These are phyloP conservation scores for Cherax destructor DNA, from an alignment of 1,140 invertebrate species.

Conservation along the genomic window DNA sequence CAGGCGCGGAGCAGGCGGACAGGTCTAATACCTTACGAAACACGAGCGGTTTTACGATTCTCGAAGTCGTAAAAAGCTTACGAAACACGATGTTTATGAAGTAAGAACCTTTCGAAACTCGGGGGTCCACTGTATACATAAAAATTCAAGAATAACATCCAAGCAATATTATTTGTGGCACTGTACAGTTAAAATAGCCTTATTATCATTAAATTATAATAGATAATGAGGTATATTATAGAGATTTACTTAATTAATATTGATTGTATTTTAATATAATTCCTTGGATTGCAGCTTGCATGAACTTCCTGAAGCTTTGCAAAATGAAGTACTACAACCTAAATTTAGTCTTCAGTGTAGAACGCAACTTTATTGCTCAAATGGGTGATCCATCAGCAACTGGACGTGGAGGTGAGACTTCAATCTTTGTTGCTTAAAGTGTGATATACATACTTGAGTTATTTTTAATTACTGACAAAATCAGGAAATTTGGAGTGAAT, in stretches of 20 bases:
- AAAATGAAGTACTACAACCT: conserved; percentile 99
- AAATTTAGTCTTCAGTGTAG: conserved; percentile 94
- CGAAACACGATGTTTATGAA: too few relatives aligned
- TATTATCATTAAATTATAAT: neutral
- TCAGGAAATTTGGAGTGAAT: too few relatives aligned
- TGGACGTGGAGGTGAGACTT: conserved; percentile 78
- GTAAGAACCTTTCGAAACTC: too few relatives aligned
- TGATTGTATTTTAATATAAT: neutral
- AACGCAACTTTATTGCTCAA: conserved; percentile 85
- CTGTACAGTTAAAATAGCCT: too few relatives aligned
- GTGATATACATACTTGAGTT: neutral
- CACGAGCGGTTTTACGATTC: too few relatives aligned
- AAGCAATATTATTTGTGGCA: too few relatives aligned
- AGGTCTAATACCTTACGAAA: too few relatives aligned
- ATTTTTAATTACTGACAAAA: too few relatives aligned
- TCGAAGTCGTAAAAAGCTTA: too few relatives aligned
- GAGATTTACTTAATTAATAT: neutral
- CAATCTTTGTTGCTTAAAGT: neutral
- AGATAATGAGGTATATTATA: neutral
- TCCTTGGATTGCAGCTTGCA: conserved; percentile 82
- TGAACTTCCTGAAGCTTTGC: conserved; percentile 98
- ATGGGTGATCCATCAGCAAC: conserved; percentile 81
- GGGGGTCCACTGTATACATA: too few relatives aligned
- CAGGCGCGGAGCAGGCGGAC: too few relatives aligned
- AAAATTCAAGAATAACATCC: too few relatives aligned